A percentile compares a stretch with the other conserved stretches of the same genome.
Conservation (phyloP, 2,888 invertebrate genomes). For the Iphiclides podalirius region DNA sequence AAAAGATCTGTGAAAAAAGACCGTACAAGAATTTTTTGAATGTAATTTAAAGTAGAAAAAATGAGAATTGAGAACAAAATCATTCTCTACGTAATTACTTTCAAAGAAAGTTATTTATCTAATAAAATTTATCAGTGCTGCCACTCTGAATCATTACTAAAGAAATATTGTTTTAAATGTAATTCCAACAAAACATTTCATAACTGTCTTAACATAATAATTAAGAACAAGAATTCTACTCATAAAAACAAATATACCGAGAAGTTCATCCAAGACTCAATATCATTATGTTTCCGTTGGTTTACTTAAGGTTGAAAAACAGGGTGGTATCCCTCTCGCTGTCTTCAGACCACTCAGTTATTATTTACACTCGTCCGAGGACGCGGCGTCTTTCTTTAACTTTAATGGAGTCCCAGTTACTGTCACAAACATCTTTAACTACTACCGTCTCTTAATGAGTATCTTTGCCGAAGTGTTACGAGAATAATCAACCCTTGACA, state of each 20-base stretch:
- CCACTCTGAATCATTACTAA: too few relatives aligned
- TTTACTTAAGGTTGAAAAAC: conserved; percentile 12
- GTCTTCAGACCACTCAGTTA: conserved; percentile 42
- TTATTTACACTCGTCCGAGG: conserved; percentile 49
- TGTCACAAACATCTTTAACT: conserved; percentile 49
- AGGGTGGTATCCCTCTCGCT: conserved; percentile 1
- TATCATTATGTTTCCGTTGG: conserved; percentile 3
- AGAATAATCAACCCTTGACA: conserved; percentile 8
- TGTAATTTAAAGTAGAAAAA: too few relatives aligned
- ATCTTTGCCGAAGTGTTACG: conserved; percentile 26
- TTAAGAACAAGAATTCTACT: not conserved
- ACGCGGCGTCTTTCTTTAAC: conserved; percentile 40
- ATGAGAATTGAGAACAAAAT: too few relatives aligned
- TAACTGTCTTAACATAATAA: not conserved
- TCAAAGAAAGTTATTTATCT: too few relatives aligned
- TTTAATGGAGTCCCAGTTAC: conserved; percentile 46
- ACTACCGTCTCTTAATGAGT: conserved; percentile 35
- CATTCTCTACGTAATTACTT: too few relatives aligned
- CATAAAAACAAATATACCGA: not conserved
- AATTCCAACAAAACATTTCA: too few relatives aligned
- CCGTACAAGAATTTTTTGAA: too few relatives aligned
- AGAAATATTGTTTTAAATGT: too few relatives aligned
- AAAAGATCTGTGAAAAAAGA: too few relatives aligned
- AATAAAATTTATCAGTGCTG: too few relatives aligned
- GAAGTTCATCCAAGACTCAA: not conserved